These are phyloP conservation scores for Eupithecia exiguata DNA, from an alignment of 2,888 invertebrate species.

Conservation along the genomic window DNA sequence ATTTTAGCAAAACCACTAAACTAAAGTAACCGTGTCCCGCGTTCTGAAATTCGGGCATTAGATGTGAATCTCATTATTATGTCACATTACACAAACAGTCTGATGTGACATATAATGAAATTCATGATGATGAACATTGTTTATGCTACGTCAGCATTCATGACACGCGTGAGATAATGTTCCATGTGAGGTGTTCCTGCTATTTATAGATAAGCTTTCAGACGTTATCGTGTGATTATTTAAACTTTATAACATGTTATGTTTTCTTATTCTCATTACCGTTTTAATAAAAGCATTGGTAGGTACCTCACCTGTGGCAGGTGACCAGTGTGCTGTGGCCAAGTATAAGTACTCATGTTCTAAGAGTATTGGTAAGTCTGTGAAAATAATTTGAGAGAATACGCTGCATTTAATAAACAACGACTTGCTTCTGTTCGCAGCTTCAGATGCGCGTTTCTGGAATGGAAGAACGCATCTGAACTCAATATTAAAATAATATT, in stretches of 20 bases:
- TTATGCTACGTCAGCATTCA: slow-evolving; percentile 42
- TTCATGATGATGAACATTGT: slow-evolving; percentile 34
- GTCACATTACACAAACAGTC: slow-evolving; percentile 25
- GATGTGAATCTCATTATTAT: slow-evolving; percentile 7
- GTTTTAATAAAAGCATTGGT: background rate
- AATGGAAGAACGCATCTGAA: too few relatives aligned
- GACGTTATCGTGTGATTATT: background rate
- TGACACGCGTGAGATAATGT: slow-evolving; percentile 43
- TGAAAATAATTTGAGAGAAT: background rate
- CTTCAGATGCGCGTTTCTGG: background rate
- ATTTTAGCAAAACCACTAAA: background rate
- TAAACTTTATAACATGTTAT: background rate
- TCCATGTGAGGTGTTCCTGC: slow-evolving; percentile 36
- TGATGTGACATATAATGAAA: slow-evolving; percentile 12
- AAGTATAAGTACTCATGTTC: background rate
- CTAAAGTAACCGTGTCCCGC: background rate
- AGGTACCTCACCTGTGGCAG: background rate
- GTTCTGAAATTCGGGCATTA: background rate
- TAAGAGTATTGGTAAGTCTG: too few relatives aligned
- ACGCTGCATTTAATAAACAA: background rate
- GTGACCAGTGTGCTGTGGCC: too few relatives aligned
- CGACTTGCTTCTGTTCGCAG: background rate
- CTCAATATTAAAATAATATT: too few relatives aligned
- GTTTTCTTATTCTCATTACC: background rate
- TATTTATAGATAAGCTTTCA: slow-evolving; percentile 32